phyloP scores from a whole-genome alignment of 2,888 invertebrate genomes.

The Phrixothrix hirtus region DNA sequence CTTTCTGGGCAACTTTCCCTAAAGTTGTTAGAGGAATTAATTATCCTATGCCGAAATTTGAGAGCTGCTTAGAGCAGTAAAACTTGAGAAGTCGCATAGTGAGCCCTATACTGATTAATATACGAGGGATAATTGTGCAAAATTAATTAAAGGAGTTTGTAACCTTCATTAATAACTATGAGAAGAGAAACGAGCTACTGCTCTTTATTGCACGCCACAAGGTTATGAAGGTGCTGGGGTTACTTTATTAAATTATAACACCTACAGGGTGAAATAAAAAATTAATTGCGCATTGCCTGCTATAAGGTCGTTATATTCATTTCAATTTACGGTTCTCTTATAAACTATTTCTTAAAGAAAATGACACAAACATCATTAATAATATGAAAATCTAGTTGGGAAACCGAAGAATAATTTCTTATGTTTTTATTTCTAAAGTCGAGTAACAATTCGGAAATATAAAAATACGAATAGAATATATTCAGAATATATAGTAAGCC shows the following conservation, averaged over 20 bases:
- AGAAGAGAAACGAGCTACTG: conserved; percentile 44
- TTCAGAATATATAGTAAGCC: conserved; percentile 12
- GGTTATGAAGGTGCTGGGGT: conserved; percentile 28
- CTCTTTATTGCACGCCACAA: conserved; percentile 27
- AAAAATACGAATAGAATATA: no score
- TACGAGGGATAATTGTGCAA: conserved; percentile 55
- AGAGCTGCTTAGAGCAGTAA: conserved; percentile 30
- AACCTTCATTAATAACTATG: conserved; percentile 57
- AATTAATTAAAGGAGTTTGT: conserved; percentile 58
- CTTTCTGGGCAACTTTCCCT: conserved; percentile 23
- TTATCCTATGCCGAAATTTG: conserved; percentile 29
- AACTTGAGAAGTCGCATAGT: conserved; percentile 30
- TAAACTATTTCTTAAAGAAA: no score
- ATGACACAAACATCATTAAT: no score
- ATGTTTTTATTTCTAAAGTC: no score
- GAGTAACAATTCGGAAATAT: no score
- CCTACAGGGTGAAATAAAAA: conserved; percentile 14
- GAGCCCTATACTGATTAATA: conserved; percentile 55
- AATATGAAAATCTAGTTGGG: no score
- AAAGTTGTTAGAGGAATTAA: conserved; percentile 32
- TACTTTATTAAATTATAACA: conserved; percentile 28
- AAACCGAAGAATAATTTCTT: no score
- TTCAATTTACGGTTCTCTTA: no score
- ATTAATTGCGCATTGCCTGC: no score
- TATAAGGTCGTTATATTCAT: no score